Evolutionary conservation across 2,888 invertebrate species (phyloP), one percentile per base, ranked within the genome.

Genomic region (Andrena dorsata): DNA sequence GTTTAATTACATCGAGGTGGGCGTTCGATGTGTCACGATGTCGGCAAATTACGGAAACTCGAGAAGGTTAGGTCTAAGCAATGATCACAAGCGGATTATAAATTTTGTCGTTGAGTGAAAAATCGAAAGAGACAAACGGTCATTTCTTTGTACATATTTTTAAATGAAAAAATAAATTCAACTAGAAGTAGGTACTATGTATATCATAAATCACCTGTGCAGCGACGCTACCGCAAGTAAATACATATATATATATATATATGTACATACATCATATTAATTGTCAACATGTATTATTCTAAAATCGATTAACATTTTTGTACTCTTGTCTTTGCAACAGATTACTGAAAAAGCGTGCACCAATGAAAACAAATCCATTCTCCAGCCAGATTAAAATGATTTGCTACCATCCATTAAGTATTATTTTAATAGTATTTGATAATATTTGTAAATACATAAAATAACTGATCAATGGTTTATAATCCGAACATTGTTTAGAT

Each of bases 41-140:
- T 81, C 58, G 58, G 63, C 23, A 56, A 58, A 69, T 76, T 64
- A 56, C 58, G 16, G 60, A 10, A 28, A 13, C 60, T 53, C 3
- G 4, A 35, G 26, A 76, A 82, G 82, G 82, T 82, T 82, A 82
- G 69, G 65, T 72, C 51, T 28, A 30, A 65, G 26, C 13, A 60
- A 60, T 20, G 16, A 26, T 66, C 70, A 30, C 20, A 3, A 74
- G 16, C 5, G 23, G 61, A 75, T 66, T 71, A 32, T 20, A 30
- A 47, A 56, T 35, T 53, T 66, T 20, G 6, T 47, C 61, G 32
- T 69, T 26, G 2, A 69, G 4, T 13, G 41, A 41, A 1, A 41
- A 41, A 41, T 41, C 41, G 20, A 2, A 20, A 35, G 7, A n/a
- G 41, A 16, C 5, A n/a, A 41, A 5, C 30, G 41, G 5, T 58